A percentile compares a stretch with the other conserved stretches of the same genome.
These are phyloP conservation scores for Campylorhamphus procurvoides DNA, from an alignment of 2,113 vertebrate genomes.

Conservation along the genomic window DNA sequence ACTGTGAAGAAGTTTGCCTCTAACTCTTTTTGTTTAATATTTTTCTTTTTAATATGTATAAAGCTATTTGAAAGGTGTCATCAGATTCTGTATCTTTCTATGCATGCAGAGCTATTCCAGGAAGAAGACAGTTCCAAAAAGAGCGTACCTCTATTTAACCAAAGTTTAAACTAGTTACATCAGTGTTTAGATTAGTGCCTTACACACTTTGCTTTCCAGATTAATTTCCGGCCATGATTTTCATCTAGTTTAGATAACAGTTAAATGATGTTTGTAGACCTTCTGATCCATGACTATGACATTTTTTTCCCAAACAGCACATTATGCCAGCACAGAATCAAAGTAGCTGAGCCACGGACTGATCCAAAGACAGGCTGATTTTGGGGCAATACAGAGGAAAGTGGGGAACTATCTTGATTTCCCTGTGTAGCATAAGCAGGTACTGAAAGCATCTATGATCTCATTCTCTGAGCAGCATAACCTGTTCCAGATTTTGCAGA, in stretches of 20 bases:
- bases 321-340: neutral
- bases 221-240: neutral
- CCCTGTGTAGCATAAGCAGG: neutral
- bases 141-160: neutral
- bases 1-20: neutral
- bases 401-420: neutral
- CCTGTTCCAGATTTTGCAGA: neutral
- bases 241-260: neutral
- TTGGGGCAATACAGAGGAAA: neutral
- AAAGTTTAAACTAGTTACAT: neutral
- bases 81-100: neutral
- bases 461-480: neutral
- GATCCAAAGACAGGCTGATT: neutral
- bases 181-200: neutral
- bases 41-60: neutral
- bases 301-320: neutral
- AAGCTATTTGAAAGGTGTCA: neutral
- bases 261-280: neutral
- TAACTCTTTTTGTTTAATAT: neutral
- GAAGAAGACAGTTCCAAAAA: neutral
- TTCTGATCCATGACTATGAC: neutral
- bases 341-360: neutral
- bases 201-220: neutral
- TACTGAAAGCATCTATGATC: neutral
- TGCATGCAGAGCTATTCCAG: neutral